Evolutionary conservation across 2,797 vertebrate genomes (phyloP), one percentile per base, ranked within the genome.

Genomic region (Glyptemys insculpta): DNA sequence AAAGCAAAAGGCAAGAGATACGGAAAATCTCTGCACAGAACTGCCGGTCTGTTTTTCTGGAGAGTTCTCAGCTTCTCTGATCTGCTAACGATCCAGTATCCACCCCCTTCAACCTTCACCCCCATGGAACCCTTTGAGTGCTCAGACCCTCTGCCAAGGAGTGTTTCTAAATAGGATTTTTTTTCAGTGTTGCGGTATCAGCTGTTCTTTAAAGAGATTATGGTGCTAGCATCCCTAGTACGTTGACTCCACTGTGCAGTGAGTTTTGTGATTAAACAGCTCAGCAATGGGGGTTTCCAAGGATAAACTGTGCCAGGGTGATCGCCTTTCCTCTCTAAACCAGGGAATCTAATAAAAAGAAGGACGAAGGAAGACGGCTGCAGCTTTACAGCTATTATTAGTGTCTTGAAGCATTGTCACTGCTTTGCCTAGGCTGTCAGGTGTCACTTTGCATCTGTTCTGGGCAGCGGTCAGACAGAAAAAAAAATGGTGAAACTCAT

Each of bases 391-490:
- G 95, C 94, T 97, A 97, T 97, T 97, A 97, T 95, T 96, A 96
- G 92, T 93, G 91, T 92, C 95, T 96, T 85, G 37, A 79, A 96
- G 94, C 91, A 72, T 65, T 95, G 95, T 94, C 92, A 59, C 88
- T 91, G 91, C 92, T 94, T 94, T 87, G 91, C 91, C 91, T 96
- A 87, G 37, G 84, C 96, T 97, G 97, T 95, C 96, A 96, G 97
- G 94, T 96, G 97, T 97, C 96, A 94, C 94, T 96, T 96, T 91
- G 94, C 94, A 97, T 97, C 97, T 95, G 86, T 94, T 96, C 96
- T 95, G 95, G 95, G 93, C 92, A 88, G 81, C 0, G 82, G 90
- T 87, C 93, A 10, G 83, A 41, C 47, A 5, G 25, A 5, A 47
- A 25, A 59, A 57, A 59, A 82, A 88, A 94, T n/a, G 76, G 90